Percentiles rank a stretch among this genome's conserved stretches.
Evolutionary conservation across 2,113 vertebrate genomes (phyloP).

Genomic region (Tretioscincus oriximinensis): DNA sequence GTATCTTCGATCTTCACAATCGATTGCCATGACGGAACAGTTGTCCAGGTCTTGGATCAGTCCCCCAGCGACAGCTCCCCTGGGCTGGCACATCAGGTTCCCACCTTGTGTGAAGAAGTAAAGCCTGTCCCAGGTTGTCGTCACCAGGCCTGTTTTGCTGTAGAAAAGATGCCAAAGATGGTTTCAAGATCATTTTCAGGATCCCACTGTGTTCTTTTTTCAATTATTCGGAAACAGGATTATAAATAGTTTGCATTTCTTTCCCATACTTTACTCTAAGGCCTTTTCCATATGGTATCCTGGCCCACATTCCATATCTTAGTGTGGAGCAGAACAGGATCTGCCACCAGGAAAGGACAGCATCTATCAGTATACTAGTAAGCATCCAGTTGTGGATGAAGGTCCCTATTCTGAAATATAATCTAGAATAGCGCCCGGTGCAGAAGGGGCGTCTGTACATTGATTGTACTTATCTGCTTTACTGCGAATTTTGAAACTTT

Average conservation of each 20-base stretch:
- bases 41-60: constrained; percentile 98
- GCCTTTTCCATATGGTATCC: no score
- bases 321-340: no score
- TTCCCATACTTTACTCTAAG: not conserved
- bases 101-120: constrained; percentile 99
- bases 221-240: not conserved
- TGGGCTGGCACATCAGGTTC: constrained; percentile 96
- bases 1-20: constrained; percentile 95
- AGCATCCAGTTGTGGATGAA: not conserved
- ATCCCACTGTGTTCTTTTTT: not conserved
- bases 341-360: not conserved
- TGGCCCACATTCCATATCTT: no score
- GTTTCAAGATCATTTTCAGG: not conserved
- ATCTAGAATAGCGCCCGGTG: no score
- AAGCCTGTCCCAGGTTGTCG: constrained; percentile 94
- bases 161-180: constrained; percentile 28
- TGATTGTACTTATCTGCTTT: no score
- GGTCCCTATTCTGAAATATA: no score
- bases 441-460: no score
- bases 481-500: no score
- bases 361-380: not conserved
- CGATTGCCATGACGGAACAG: constrained; percentile 97
- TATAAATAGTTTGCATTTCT: not conserved
- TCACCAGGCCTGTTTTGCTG: constrained; percentile 97
- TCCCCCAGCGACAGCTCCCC: constrained; percentile 93